Evolutionary conservation across 1,140 invertebrate species (phyloP).

Genomic region (Callitettix versicolor): DNA sequence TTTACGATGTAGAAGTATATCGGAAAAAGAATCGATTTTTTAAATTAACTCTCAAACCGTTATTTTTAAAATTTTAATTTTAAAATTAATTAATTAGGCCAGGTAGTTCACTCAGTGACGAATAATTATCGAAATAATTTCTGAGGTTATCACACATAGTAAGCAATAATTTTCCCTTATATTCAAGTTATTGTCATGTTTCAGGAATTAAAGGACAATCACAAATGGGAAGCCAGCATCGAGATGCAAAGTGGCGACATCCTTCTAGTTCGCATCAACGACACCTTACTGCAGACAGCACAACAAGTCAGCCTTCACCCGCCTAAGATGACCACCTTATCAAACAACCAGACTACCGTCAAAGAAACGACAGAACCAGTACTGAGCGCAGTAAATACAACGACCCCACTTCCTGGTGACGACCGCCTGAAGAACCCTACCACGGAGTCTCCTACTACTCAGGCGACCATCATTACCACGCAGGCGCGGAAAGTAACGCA

Average conservation of each 20-base stretch:
- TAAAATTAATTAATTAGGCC: no score
- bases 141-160: no score
- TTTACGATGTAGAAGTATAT: no score
- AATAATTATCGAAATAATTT: no score
- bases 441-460: not conserved
- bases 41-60: no score
- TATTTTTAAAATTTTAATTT: no score
- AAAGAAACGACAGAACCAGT: not conserved
- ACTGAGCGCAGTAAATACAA: not conserved
- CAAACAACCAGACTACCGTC: not conserved
- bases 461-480: conserved; percentile 7
- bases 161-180: no score
- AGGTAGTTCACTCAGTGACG: no score
- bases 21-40: no score
- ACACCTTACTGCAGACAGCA: conserved; percentile 36
- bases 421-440: not conserved
- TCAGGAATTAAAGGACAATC: conserved; percentile 32
- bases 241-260: conserved; percentile 57
- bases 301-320: not conserved
- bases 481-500: conserved; percentile 26
- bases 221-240: conserved; percentile 47
- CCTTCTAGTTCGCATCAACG: conserved; percentile 54
- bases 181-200: no score
- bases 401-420: not conserved
- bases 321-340: not conserved